Evolutionary conservation across 2,888 invertebrate genomes (phyloP), one percentile per base, ranked within the genome.

Genomic region (Leptinotarsa rubiginosa): DNA sequence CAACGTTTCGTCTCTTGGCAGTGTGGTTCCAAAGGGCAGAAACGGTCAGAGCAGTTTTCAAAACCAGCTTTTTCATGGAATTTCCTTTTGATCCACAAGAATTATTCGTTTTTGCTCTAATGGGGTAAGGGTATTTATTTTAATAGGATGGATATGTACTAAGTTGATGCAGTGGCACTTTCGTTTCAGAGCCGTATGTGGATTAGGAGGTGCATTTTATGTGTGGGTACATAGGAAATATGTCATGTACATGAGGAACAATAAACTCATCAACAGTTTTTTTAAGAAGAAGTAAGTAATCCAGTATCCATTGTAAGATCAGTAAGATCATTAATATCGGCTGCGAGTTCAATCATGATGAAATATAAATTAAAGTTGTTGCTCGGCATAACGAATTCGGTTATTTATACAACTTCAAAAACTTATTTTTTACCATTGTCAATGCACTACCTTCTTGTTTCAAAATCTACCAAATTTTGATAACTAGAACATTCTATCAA

Each of bases 81-180:
- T 97, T 97, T 87, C 98, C 98, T 3, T 99, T 98, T 89, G 98
- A 98, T 89, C 97, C 98, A 0, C 95, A 97, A 87, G 99, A 99
- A 89, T 90, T 99, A n/a, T 93, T 98, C 69, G 96, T 97, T 0
- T 99, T 97, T 87, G 96, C 96, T 0, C 86, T 97, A 31, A 94
- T 99, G 78, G 99, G 97, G 96, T 96, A 87, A 90, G 89, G 65
- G 67, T 69, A 68, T 22, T 25, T 1, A 72, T 15, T 41, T 22
- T 52, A 25, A 67, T 49, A 18, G 50, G 16, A 25, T 65, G 16
- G 22, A 25, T 22, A 25, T 15, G 13, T 16, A 41, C 41, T 68
- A 31, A 54, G 16, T 54, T 52, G 10, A 16, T 18, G 7, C 25
- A 20, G 50, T 41, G 31, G 62, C 31, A 20, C 67, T 49, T 62